Conservation (phyloP, 2,888 invertebrate genomes). For the Trissoscelio sp. region DNA sequence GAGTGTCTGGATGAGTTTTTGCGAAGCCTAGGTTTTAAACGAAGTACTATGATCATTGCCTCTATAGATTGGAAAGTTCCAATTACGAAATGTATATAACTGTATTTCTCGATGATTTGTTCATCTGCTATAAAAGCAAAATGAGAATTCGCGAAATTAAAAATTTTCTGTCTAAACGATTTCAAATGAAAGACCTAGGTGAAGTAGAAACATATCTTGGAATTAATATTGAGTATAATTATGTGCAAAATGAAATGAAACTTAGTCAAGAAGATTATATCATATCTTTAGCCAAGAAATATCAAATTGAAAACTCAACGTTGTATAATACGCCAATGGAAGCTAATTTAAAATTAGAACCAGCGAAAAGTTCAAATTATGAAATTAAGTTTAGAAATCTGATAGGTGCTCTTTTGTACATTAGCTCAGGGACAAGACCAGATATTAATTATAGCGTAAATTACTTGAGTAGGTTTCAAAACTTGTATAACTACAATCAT, state of each 20-base stretch:
- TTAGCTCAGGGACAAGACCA: slow-evolving; percentile 49
- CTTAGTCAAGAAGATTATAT: slow-evolving; percentile 45
- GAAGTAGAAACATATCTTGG: slow-evolving; percentile 48
- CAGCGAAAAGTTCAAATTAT: slow-evolving; percentile 9
- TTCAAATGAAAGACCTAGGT: slow-evolving; percentile 57
- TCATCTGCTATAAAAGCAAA: slow-evolving; percentile 7
- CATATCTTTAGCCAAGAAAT: slow-evolving; percentile 42
- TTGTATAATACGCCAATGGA: slow-evolving; percentile 55
- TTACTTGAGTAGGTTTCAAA: slow-evolving; percentile 58
- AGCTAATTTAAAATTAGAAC: slow-evolving; percentile 40
- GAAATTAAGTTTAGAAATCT: slow-evolving; percentile 55
- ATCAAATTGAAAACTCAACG: slow-evolving; percentile 29
- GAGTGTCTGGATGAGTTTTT: slow-evolving; percentile 69
- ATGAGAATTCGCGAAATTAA: slow-evolving; percentile 13
- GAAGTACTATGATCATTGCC: slow-evolving; percentile 60
- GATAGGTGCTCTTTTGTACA: slow-evolving; percentile 53
- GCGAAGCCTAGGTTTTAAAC: slow-evolving; percentile 47
- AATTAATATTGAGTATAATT: slow-evolving; percentile 49
- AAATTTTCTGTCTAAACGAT: slow-evolving; percentile 39
- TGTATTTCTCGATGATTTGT: slow-evolving; percentile 24
- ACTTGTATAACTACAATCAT: slow-evolving; percentile 40
- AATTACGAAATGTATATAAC: not conserved
- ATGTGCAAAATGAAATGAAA: slow-evolving; percentile 17
- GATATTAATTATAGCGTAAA: slow-evolving; percentile 54
- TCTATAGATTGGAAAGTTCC: not conserved